Base-by-base conservation (phyloP, 2,113 vertebrate genomes). In the Pelvicachromis taeniatus region DNA sequence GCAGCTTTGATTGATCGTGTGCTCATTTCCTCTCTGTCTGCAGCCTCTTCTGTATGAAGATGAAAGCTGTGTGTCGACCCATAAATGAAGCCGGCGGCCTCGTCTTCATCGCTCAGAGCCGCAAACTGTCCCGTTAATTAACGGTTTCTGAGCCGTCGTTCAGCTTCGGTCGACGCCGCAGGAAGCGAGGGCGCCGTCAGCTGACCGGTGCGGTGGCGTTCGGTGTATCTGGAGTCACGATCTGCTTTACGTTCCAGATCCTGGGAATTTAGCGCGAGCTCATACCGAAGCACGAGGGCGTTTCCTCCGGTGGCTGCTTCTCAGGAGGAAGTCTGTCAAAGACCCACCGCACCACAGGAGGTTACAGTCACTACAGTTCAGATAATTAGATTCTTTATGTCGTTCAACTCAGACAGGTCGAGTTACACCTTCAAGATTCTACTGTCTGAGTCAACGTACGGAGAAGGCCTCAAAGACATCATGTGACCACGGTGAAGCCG, bases 31-130 rank as follows among this genome's bases (percentile, higher is more conserved):
- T 85, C 12, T 78, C 17, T 82, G 3, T 79, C 33, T 33, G 4
- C 84, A 95, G 95, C 83, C 92, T 53, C 82, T 88, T 38, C 17
- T 94, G 50, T 93, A 91, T 3, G 86, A 94, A 38, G 93, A 89
- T 7, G 40, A 86, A 4, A 10, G 84, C 2, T 6, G 31, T 17
- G 86, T 48, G 8, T 85, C 87, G 2, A 86, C 65, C 80, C 35
- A 52, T 52, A 83, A 83, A 61, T 89, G 81, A 88, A 48, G 78
- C 52, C 6, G 2, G 5, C 31, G 3, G 38, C 81, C 8, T 82
- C 10, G 40, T 85, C 84, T 56, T 42, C 33, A 2, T 40, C 9
- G 1, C 63, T 61, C 16, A 1, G 70, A 70, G 19, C 1, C 1
- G 3, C 38, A 35, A 54, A 63, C 38, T 45, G 14, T 50, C 17